Percentiles rank a stretch among this genome's conserved stretches.
Evolutionary conservation across 2,888 invertebrate genomes (phyloP).

Genomic region (Cordilura impudica): DNA sequence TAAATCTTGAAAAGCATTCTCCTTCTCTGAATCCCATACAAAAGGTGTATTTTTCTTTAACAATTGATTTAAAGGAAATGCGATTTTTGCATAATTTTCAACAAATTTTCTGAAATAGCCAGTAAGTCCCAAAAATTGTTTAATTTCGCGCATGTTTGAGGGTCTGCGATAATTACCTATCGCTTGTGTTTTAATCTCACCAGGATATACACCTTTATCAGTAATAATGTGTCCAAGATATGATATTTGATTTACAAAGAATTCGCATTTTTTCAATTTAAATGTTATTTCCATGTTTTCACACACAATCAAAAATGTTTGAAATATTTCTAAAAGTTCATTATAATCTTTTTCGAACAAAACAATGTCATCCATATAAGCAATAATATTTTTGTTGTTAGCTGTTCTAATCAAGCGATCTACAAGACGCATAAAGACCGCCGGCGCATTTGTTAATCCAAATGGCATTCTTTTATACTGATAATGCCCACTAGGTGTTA

Average conservation of each 20-base stretch:
- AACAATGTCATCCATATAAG: conserved; percentile 34
- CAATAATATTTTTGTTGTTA: conserved; percentile 17
- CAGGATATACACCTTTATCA: not conserved
- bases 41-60: conserved; percentile 17
- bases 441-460: conserved; percentile 67
- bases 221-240: conserved; percentile 27
- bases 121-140: conserved; percentile 21
- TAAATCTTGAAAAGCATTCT: conserved; percentile 1
- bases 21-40: conserved; percentile 23
- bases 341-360: not conserved
- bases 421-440: conserved; percentile 61
- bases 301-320: not conserved
- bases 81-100: conserved; percentile 12
- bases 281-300: not conserved
- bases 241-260: not conserved
- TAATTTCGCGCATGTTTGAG: not conserved
- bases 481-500: conserved; percentile 65
- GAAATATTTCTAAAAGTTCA: not conserved
- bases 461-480: conserved; percentile 69
- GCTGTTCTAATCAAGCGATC: not conserved
- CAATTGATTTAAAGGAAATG: conserved; percentile 14
- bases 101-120: conserved; percentile 39
- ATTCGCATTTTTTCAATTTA: conserved; percentile 7
- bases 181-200: conserved; percentile 3
- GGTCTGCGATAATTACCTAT: conserved; percentile 9